Evolutionary conservation across 2,113 vertebrate species (phyloP), one percentile per base, ranked within the genome.

Genomic region (Probosciger aterrimus): DNA sequence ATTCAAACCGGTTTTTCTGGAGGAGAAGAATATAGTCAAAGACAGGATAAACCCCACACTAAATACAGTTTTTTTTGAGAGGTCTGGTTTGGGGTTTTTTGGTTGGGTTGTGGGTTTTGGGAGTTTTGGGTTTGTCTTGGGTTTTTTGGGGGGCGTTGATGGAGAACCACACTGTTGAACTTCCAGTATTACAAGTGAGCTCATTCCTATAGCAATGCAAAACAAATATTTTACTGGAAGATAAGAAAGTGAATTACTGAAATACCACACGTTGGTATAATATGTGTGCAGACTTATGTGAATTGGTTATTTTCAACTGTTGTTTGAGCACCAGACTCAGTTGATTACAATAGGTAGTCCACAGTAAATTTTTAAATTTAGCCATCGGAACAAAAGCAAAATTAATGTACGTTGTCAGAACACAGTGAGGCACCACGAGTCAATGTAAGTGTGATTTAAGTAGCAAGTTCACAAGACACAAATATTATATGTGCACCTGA

Each of bases 371-470:
- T 90, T 83, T 86, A 14, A 88, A 80, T 25, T 73, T 81, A 90
- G 17, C 53, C 13, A 14, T 74, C 59, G 71, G 31, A 71, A 39
- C 43, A 79, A 43, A 68, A 80, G 33, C 6, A 90, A 96, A 96
- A 81, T 80, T 1, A 50, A 50, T 35, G 35, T 41, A 67, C 46
- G 22, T 67, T 68, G 10, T 41, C 44, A 76, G 85, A 91, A 92
- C 79, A 93, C 35, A 75, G 43, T 93, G 80, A 96, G 67, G 79
- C n/a, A 27, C 43, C 59, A 37, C 13, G 94, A 94, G 69, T 91
- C 88, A 96, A 76, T 43, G 5, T 63, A 97, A 88, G 53, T 64
- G 83, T 92, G 90, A 95, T 90, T 94, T 92, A 90, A 90, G 94
- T 91, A 93, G 37, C 39, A 90, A 86, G 84, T 71, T 94, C 14